A percentile compares a stretch with the other conserved stretches of the same genome.
Evolutionary conservation across 2,113 vertebrate species (phyloP).

Genomic region (Hippocampus guttulatus): DNA sequence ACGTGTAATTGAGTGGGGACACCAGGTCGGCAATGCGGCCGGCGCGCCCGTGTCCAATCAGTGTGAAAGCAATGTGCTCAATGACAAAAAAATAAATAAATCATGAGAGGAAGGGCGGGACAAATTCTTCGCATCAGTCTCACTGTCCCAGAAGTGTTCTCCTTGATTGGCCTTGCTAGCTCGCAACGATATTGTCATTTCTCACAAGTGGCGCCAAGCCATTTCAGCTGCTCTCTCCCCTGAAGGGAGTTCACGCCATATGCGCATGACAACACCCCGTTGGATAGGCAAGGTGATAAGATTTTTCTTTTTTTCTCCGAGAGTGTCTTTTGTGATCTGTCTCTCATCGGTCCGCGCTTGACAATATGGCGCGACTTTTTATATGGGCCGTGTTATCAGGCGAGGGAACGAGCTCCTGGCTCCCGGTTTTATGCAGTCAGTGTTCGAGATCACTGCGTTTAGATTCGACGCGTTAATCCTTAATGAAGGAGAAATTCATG

Average conservation of each 20-base stretch:
- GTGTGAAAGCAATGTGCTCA: slow-evolving; percentile 43
- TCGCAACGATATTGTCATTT: slow-evolving; percentile 65
- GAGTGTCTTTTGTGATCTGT: slow-evolving; percentile 23
- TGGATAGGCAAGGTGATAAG: slow-evolving; percentile 35
- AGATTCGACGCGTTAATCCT: slow-evolving; percentile 24
- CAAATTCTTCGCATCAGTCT: slow-evolving; percentile 45
- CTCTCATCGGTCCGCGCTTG: slow-evolving; percentile 26
- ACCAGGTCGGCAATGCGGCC: slow-evolving; percentile 46
- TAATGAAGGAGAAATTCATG: slow-evolving; percentile 12
- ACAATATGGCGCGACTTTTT: background rate
- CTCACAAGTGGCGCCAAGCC: slow-evolving; percentile 67
- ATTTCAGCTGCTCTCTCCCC: slow-evolving; percentile 55
- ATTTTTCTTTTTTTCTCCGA: background rate
- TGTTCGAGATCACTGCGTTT: background rate
- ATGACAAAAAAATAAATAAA: slow-evolving; percentile 53
- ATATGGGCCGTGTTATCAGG: slow-evolving; percentile 11
- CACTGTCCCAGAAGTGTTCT: slow-evolving; percentile 50
- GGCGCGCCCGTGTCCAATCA: slow-evolving; percentile 63
- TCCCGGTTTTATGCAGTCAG: slow-evolving; percentile 16
- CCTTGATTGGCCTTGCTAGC: slow-evolving; percentile 66
- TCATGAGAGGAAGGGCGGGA: slow-evolving; percentile 62
- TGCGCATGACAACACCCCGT: slow-evolving; percentile 63
- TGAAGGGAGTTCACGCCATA: slow-evolving; percentile 62
- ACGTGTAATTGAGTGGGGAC: slow-evolving; percentile 62
- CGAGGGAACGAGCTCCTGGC: slow-evolving; percentile 6